Evolutionary conservation across 1,140 invertebrate species (phyloP), one percentile per base, ranked within the genome.

Genomic region (Oppia nitens): DNA sequence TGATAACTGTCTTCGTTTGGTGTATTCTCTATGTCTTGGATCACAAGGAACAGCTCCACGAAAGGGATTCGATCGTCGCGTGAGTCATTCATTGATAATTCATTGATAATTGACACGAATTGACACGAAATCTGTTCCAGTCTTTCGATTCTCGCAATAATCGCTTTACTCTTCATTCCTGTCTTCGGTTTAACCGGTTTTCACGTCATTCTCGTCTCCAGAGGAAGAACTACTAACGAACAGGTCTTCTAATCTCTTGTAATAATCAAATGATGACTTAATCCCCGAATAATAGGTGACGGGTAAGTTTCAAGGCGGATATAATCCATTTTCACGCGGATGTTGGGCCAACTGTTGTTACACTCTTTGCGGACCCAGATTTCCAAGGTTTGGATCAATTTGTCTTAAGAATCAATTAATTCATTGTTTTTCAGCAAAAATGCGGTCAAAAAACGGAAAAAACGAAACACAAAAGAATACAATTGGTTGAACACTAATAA

Each of bases 201-300:
- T 75, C 95, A 99, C 73, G 84, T 97, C 75, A 83, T 98, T 64
- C 77, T 99, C 60, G 91, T 99, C 47, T 87, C 89, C 17, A 78
- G 91, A 66, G 96, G 95, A n/a, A 79, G 94, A 59, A 99, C 96
- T n/a, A 99, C 96, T 59, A 99, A 99, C 76, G 96, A 99, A 76
- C 95, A 99, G 78, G 78, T 80, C 63, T 1, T 12, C 23, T 1
- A 53, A 25, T 40, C 57, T 11, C 45, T 2, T 28, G 27, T 29
- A 3, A 28, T 59, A 9, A 45, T 40, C 26, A 2, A 20, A 17
- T 21, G 49, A 54, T 29, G 29, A 21, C 56, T 25, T 58, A 20
- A 45, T 56, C 48, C 55, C 62, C 52, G 60, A 47, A 61, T 64
- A 60, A 27, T 60, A 77, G 75, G 92, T 98, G 29, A 97, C 94